Percentiles rank a stretch among this genome's conserved stretches.
These are phyloP conservation scores for Diarsia rubi DNA, from an alignment of 2,888 invertebrate genomes.

Conservation along the genomic window DNA sequence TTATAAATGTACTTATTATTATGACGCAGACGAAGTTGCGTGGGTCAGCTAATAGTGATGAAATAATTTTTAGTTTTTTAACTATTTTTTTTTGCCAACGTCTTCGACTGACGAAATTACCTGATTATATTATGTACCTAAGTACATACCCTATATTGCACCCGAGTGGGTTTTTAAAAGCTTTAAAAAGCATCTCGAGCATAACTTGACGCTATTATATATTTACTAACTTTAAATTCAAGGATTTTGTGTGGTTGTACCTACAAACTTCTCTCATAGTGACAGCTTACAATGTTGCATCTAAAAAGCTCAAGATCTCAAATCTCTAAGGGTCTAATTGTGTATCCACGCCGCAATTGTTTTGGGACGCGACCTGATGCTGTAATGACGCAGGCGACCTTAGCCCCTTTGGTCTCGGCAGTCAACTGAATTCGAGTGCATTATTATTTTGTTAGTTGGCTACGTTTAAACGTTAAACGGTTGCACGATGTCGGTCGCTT, in stretches of 20 bases:
- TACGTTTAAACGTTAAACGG: constrained; percentile 53
- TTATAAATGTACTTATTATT: no score
- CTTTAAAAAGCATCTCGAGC: not conserved
- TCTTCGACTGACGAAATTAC: not conserved
- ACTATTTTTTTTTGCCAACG: not conserved
- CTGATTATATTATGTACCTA: not conserved
- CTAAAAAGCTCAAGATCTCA: constrained; percentile 62
- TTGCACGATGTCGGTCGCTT: constrained; percentile 56
- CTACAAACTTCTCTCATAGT: not conserved
- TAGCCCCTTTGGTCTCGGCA: constrained; percentile 76
- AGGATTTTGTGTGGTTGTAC: not conserved
- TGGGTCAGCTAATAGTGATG: no score
- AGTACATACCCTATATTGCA: not conserved
- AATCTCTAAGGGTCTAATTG: constrained; percentile 80
- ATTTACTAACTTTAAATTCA: not conserved
- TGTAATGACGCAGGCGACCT: constrained; percentile 81
- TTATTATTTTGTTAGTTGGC: constrained; percentile 60
- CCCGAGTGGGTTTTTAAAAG: not conserved
- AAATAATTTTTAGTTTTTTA: no score
- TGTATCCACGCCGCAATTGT: constrained; percentile 83
- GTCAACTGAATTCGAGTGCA: constrained; percentile 53
- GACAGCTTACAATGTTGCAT: constrained; percentile 27
- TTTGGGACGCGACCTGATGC: constrained; percentile 78
- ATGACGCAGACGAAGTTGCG: no score
- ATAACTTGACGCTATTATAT: not conserved